Evolutionary conservation across 2,888 invertebrate genomes (phyloP).

Genomic region (Polietes domitor): DNA sequence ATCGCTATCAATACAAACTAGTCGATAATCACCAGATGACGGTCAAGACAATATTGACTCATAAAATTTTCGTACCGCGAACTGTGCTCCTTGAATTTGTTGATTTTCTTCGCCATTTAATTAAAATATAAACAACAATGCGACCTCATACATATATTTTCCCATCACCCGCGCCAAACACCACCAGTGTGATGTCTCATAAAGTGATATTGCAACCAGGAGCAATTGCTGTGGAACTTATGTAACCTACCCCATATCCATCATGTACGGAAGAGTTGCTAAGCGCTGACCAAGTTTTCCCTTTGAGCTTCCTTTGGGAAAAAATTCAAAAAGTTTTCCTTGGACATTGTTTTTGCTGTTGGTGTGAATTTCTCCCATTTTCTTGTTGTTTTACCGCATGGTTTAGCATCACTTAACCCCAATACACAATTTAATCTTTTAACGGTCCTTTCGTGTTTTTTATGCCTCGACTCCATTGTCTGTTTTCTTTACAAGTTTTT

Average conservation of each 20-base stretch:
- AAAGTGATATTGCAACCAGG: neutral
- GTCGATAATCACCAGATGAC: too few relatives aligned
- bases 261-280: neutral
- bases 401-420: constrained; percentile 70
- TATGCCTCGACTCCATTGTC: neutral
- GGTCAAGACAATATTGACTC: too few relatives aligned
- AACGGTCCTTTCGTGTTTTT: constrained; percentile 54
- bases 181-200: neutral
- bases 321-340: constrained; percentile 50
- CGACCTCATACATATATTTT: neutral
- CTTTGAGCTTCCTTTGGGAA: constrained; percentile 47
- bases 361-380: constrained; percentile 39
- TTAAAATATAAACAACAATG: neutral
- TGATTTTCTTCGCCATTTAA: neutral
- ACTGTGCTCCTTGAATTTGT: too few relatives aligned
- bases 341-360: constrained; percentile 58
- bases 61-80: too few relatives aligned
- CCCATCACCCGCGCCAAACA: neutral
- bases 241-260: neutral
- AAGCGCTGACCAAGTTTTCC: constrained; percentile 37
- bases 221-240: neutral
- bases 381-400: constrained; percentile 55
- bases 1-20: too few relatives aligned
- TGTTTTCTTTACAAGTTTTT: neutral
- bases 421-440: constrained; percentile 71